Evolutionary conservation across 2,888 invertebrate genomes (phyloP), one percentile per base, ranked within the genome.

Genomic region (Lycophotia porphyrea): DNA sequence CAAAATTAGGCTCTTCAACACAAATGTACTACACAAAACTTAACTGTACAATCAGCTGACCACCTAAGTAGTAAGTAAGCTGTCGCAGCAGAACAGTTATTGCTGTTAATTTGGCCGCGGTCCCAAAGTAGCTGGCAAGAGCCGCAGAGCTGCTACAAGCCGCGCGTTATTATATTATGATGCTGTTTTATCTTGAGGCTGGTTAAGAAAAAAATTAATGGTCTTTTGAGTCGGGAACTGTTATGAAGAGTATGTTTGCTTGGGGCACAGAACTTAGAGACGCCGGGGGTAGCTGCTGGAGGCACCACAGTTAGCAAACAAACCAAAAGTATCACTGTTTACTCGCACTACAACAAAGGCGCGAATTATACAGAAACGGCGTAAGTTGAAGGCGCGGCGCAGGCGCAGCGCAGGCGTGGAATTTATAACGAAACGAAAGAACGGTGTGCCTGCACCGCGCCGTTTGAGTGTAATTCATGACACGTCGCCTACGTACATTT

Each of bases 101-200:
- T 68, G 58, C 68, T 31, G 64, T 75, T 82, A 74, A 84, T 86
- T 87, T 87, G 84, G 87, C 78, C 18, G 60, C 39, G 68, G 65
- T 87, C 87, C 87, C 87, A 82, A 76, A 73, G 74, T 42, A 55
- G 74, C 76, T 86, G 82, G 87, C 87, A 80, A 77, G 52, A 76
- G 79, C 65, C 5, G 27, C 71, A 76, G 61, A 77, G 78, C 67
- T 11, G 31, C 63, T 42, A 24, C 44, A 60, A 18, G 21, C 27
- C 7, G 5, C 74, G 64, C 64, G 70, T 75, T 81, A 78, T 78
- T 55, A 78, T 78, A 71, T 78, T 78, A 71, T 78, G 69, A 55
- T 47, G 34, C 72, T 55, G 58, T 66, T 71, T 84, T 67, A 84
- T 84, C 71, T 83, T 70, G 49, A 9, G 34, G 64, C 31, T 47